Evolutionary conservation across 2,888 invertebrate genomes (phyloP), one percentile per base, ranked within the genome.

Genomic region (Omphaloscelis lunosa): DNA sequence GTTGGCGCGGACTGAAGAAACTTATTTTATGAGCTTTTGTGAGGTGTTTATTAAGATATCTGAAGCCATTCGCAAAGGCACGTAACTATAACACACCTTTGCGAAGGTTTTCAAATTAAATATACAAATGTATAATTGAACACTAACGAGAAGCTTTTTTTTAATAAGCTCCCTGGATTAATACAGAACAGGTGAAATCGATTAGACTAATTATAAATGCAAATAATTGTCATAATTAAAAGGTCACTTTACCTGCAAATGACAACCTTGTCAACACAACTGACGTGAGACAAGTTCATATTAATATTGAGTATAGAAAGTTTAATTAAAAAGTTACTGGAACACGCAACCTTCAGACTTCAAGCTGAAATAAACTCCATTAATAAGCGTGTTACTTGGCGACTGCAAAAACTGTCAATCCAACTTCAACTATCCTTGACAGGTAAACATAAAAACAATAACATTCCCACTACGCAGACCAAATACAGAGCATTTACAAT

Each of bases 1-100:
- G 96, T 82, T 96, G 95, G 70, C 94, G 79, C 91, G 11, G 7
- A 39, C 23, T 34, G 53, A 45, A 68, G 17, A 48, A 74, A 65
- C 73, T 59, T 66, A 61, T 69, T 61, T 71, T 67, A 48, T 45
- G 48, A 69, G 53, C 68, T 76, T 80, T 70, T 82, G 58, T 62
- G 34, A 9, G 27, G 12, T 61, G 15, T 75, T 58, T 84, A 81
- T 72, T 66, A 62, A 51, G 51, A 48, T 56, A n/a, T 56, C 39
- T 62, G 15, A 56, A 27, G 11, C 5, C n/a, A 15, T 5, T 41
- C 45, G 20, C 5, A 27, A 58, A 23, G 17, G 0, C 11, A 39
- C 48, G 15, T n/a, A 15, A 39, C 39, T 56, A 9, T 45, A 59
- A 8, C 39, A 48, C 20, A 62, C 9, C 20, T 53, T 67, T 56